phyloP scores from a whole-genome alignment of 2,797 vertebrate genomes.

The Bradypus variegatus region DNA sequence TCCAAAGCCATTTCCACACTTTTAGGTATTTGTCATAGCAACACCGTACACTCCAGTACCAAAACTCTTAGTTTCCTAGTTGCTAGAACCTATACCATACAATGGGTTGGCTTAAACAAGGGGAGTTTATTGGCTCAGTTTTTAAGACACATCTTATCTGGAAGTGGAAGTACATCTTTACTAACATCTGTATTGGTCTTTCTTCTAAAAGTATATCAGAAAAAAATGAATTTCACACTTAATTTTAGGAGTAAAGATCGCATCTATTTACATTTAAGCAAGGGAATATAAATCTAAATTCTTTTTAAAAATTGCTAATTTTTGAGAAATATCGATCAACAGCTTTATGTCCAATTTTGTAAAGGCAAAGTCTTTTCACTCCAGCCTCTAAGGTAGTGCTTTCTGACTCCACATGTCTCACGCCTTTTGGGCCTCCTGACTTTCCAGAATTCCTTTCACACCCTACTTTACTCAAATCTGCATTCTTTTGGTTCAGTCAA shows the following conservation, averaged over 20 bases:
- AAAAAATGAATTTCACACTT: neutral
- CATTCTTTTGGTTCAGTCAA: neutral
- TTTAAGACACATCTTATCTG: neutral
- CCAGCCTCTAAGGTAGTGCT: neutral
- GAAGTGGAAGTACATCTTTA: neutral
- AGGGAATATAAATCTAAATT: neutral
- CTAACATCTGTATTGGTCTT: neutral
- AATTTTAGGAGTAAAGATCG: neutral
- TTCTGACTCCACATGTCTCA: neutral
- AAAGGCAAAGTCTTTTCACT: neutral
- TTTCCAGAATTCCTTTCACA: neutral
- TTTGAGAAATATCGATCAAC: neutral
- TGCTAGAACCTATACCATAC: no score
- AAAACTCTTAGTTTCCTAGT: no score
- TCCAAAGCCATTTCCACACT: no score
- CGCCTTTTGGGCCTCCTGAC: neutral
- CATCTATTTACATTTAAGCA: neutral
- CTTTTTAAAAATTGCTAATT: neutral
- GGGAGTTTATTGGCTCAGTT: no score
- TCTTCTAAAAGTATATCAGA: neutral
- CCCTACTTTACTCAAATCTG: neutral
- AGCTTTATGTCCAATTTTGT: neutral
- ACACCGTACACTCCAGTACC: no score
- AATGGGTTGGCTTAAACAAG: no score
- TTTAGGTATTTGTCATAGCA: no score